These are phyloP conservation scores for Spea bombifrons DNA, from an alignment of 2,113 vertebrate genomes.

Conservation along the genomic window DNA sequence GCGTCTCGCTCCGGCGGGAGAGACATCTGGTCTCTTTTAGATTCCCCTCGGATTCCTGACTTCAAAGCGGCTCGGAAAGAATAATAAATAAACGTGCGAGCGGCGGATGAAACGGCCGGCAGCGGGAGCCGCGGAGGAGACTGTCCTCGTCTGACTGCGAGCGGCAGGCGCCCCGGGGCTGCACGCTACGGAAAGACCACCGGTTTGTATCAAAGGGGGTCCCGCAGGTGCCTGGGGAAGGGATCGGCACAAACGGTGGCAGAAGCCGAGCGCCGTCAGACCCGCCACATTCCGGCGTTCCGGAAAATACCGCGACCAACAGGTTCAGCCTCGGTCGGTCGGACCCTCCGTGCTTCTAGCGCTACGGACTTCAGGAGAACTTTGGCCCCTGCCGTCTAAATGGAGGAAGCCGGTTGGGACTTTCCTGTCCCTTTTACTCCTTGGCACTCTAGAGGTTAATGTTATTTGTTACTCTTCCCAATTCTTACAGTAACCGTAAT, in stretches of 20 bases:
- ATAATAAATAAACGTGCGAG: slow-evolving; percentile 78
- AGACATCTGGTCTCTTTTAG: slow-evolving; percentile 80
- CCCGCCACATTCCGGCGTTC: not conserved
- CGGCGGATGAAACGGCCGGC: slow-evolving; percentile 61
- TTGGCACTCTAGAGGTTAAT: too few species aligned
- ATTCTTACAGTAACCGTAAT: too few species aligned
- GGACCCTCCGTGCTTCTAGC: too few species aligned
- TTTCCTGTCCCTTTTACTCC: too few species aligned
- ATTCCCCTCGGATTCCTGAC: slow-evolving; percentile 81
- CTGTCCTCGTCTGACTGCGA: slow-evolving; percentile 80
- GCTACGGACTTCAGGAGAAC: too few species aligned
- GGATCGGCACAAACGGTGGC: slow-evolving; percentile 56
- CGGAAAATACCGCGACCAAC: too few species aligned
- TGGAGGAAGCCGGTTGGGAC: too few species aligned
- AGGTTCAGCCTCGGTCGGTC: too few species aligned
- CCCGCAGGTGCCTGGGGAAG: slow-evolving; percentile 56
- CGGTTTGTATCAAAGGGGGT: slow-evolving; percentile 49
- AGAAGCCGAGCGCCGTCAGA: slow-evolving; percentile 5
- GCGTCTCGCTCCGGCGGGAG: slow-evolving; percentile 66
- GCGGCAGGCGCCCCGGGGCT: slow-evolving; percentile 72
- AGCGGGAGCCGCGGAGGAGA: slow-evolving; percentile 74
- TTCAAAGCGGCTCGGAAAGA: slow-evolving; percentile 80
- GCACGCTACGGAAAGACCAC: slow-evolving; percentile 65
- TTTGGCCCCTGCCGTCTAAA: too few species aligned
- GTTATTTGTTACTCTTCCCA: too few species aligned